Conservation (phyloP, 2,113 vertebrate species). For the Oreotrochilus melanogaster region DNA sequence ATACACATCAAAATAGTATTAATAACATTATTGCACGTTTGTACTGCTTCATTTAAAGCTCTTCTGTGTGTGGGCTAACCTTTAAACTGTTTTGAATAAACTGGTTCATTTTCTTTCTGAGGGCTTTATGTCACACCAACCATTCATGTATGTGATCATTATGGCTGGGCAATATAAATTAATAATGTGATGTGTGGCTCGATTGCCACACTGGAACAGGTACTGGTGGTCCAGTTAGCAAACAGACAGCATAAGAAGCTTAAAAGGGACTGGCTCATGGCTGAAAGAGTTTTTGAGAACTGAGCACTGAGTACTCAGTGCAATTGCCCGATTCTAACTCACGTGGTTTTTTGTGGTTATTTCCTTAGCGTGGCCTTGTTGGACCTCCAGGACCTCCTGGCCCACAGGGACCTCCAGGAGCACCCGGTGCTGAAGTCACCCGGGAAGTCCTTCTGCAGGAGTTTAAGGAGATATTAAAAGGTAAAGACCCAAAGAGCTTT, state of each 20-base stretch:
- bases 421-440: conserved; percentile 86
- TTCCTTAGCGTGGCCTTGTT: conserved; percentile 69
- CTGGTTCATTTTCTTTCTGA: not conserved
- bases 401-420: conserved; percentile 86
- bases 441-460: conserved; percentile 88
- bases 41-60: not conserved
- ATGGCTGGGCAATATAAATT: not conserved
- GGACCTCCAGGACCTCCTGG: conserved; percentile 89
- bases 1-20: not conserved
- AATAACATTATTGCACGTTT: not conserved
- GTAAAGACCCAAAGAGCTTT: conserved; percentile 61
- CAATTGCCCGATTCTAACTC: not conserved
- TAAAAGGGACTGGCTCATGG: not conserved
- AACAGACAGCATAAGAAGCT: not conserved
- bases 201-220: not conserved
- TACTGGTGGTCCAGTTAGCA: not conserved
- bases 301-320: not conserved
- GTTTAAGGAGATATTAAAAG: conserved; percentile 91
- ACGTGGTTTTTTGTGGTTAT: not conserved
- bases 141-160: not conserved
- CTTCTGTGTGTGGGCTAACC: not conserved
- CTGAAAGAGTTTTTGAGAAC: not conserved
- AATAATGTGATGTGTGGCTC: not conserved
- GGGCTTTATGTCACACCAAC: not conserved
- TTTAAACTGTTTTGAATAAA: not conserved